phyloP scores from a whole-genome alignment of 2,888 invertebrate genomes.

The Polietes domitor region DNA sequence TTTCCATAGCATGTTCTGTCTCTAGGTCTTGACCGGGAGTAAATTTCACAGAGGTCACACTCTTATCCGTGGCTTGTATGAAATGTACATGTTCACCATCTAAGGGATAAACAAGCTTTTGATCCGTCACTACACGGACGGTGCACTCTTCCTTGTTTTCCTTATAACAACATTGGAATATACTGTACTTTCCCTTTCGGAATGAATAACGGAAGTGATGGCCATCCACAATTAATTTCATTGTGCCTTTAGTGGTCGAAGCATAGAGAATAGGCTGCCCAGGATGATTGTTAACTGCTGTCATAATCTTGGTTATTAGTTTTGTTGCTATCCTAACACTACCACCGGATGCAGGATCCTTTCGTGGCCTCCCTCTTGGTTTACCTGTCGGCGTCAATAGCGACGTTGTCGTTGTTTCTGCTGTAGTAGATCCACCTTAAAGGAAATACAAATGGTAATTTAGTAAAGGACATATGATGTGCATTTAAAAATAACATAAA shows the following conservation, averaged over 20 bases:
- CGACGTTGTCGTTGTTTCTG: too few species aligned
- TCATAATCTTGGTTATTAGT: conserved; percentile 72
- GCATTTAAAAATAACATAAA: conserved; percentile 39
- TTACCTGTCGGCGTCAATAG: conserved; percentile 24
- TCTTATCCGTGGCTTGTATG: conserved; percentile 78
- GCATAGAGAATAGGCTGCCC: conserved; percentile 75
- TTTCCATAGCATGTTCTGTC: conserved; percentile 56
- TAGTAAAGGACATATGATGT: conserved; percentile 13
- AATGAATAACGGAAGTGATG: conserved; percentile 78
- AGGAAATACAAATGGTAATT: not conserved
- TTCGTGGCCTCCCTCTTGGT: conserved; percentile 69
- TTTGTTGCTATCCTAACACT: conserved; percentile 52
- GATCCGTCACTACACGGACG: conserved; percentile 77
- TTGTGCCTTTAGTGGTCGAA: conserved; percentile 79
- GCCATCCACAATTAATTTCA: conserved; percentile 78
- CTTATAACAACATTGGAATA: conserved; percentile 79
- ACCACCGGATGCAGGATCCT: not conserved
- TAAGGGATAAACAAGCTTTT: conserved; percentile 77
- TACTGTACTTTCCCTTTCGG: conserved; percentile 76
- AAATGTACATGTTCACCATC: conserved; percentile 78
- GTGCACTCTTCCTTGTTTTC: conserved; percentile 78
- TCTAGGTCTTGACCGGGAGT: conserved; percentile 70
- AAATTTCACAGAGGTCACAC: conserved; percentile 77
- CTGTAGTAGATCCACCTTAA: too few species aligned
- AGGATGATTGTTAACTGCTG: conserved; percentile 69